phyloP scores from a whole-genome alignment of 2,113 vertebrate genomes.

The Nibea albiflora region DNA sequence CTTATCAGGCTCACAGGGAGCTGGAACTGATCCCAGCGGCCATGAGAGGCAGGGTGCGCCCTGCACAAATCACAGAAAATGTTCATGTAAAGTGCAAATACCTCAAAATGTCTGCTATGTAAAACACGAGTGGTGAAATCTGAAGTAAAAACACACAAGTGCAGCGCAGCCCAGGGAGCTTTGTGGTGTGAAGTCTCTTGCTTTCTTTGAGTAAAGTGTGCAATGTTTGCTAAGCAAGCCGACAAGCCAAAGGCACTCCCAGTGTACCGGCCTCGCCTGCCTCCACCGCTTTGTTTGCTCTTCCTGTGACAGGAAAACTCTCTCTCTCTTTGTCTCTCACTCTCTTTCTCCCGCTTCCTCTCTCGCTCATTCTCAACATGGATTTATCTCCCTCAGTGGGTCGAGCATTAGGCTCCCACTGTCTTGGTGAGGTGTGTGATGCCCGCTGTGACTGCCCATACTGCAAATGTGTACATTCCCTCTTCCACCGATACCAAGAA shows the following conservation, averaged over 20 bases:
- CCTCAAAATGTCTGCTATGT: not conserved
- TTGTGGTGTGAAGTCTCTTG: slow-evolving; percentile 17
- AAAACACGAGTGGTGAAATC: not conserved
- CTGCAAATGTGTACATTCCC: not conserved
- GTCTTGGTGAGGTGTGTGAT: slow-evolving; percentile 1
- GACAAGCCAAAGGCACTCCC: slow-evolving; percentile 58
- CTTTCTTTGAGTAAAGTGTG: slow-evolving; percentile 28
- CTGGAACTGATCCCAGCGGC: no score
- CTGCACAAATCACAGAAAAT: not conserved
- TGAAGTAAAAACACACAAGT: not conserved
- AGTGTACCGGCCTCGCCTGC: slow-evolving; percentile 32
- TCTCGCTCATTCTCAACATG: slow-evolving; percentile 20
- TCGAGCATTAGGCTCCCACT: slow-evolving; percentile 18
- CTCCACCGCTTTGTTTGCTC: slow-evolving; percentile 68
- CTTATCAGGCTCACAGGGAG: no score
- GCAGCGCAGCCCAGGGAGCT: not conserved
- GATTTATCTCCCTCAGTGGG: slow-evolving; percentile 1
- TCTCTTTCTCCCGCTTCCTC: slow-evolving; percentile 3
- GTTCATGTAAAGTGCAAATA: not conserved
- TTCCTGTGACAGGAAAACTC: slow-evolving; percentile 60
- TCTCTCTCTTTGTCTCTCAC: slow-evolving; percentile 16
- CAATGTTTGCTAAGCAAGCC: slow-evolving; percentile 70
- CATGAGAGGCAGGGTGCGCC: no score
- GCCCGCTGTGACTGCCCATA: slow-evolving; percentile 8
- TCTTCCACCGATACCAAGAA: not conserved